phyloP scores from a whole-genome alignment of 2,888 invertebrate genomes.

The Uloborus plumipes region DNA sequence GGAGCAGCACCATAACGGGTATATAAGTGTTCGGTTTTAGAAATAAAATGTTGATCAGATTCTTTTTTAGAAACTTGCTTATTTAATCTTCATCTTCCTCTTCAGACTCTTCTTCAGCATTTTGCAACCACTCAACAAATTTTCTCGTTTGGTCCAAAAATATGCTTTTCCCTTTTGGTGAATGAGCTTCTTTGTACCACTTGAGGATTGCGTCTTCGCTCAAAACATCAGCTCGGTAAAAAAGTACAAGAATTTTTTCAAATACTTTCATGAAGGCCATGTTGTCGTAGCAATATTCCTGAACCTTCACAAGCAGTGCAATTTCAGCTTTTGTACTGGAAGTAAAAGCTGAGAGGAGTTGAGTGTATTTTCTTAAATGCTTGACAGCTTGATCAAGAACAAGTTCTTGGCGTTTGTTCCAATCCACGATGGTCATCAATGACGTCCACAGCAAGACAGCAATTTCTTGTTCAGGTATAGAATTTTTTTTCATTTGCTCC shows the following conservation, averaged over 20 bases:
- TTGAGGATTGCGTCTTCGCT: constrained; percentile 95
- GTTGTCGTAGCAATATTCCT: constrained; percentile 98
- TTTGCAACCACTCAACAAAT: constrained; percentile 97
- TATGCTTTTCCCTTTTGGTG: constrained; percentile 94
- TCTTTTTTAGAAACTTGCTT: constrained; percentile 11
- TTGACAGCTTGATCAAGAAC: constrained; percentile 93
- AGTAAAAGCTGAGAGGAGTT: constrained; percentile 88
- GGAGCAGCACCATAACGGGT: constrained; percentile 55
- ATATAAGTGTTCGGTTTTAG: constrained; percentile 35
- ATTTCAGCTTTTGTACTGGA: constrained; percentile 88
- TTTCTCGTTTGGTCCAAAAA: constrained; percentile 98
- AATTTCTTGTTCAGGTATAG: constrained; percentile 91
- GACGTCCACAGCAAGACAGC: constrained; percentile 93
- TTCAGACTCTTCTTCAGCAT: constrained; percentile 84
- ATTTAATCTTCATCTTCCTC: constrained; percentile 41
- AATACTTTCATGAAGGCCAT: constrained; percentile 99
- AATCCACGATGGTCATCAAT: constrained; percentile 94
- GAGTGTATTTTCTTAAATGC: constrained; percentile 78
- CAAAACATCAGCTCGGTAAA: constrained; percentile 86
- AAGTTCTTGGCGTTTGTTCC: constrained; percentile 98
- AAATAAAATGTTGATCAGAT: constrained; percentile 12
- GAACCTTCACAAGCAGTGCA: constrained; percentile 89
- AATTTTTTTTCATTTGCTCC: constrained; percentile 86
- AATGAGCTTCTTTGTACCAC: constrained; percentile 96
- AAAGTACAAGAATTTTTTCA: constrained; percentile 95